A percentile compares a stretch with the other conserved stretches of the same genome.
These are phyloP conservation scores for Anomalospiza imberbis DNA, from an alignment of 2,797 vertebrate species.

Conservation along the genomic window DNA sequence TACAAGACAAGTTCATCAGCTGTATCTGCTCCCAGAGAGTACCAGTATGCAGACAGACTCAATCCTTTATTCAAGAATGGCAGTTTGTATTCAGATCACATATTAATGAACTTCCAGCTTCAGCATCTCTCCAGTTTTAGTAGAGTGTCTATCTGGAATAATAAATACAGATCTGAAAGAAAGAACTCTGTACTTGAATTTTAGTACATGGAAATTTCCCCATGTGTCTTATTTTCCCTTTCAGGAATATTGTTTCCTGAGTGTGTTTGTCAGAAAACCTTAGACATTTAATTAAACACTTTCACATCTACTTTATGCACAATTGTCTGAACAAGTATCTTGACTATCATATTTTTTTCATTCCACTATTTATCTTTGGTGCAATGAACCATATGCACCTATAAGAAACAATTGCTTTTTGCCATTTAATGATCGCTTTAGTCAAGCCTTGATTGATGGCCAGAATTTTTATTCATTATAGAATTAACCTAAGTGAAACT, in stretches of 20 bases:
- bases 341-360: neutral
- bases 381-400: neutral
- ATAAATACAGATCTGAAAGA: neutral
- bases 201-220: neutral
- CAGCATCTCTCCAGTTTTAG: neutral
- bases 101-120: neutral
- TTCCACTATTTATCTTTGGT: neutral
- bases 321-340: neutral
- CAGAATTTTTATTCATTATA: neutral
- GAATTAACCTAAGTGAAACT: neutral
- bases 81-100: neutral
- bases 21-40: neutral
- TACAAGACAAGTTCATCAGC: neutral
- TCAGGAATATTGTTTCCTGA: neutral
- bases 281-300: neutral
- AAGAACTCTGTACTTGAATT: neutral
- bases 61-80: neutral
- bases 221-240: neutral
- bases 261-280: neutral
- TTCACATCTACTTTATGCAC: neutral
- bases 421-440: neutral
- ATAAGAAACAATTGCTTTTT: neutral
- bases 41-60: neutral
- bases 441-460: neutral
- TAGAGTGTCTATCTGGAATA: neutral